A percentile compares a stretch with the other conserved stretches of the same genome.
Conservation (phyloP, 1,140 invertebrate species). For the Cryptotermes secundus region DNA sequence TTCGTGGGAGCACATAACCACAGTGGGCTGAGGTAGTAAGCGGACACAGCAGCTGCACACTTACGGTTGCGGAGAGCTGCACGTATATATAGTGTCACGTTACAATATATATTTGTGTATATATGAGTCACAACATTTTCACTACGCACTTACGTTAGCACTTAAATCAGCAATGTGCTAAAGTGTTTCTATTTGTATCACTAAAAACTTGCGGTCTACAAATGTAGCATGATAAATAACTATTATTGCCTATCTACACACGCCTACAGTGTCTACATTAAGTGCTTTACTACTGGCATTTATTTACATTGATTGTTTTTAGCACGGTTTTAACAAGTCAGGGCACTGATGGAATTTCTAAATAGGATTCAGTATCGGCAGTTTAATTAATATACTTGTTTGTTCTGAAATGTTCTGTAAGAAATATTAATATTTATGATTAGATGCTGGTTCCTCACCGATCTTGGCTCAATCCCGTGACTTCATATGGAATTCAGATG, state of each 20-base stretch:
- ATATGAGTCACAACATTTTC: background rate
- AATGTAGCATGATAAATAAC: background rate
- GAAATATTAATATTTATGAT: too few species aligned
- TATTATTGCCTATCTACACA: slow-evolving; percentile 34
- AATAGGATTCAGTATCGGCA: background rate
- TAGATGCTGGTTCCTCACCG: too few species aligned
- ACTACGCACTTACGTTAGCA: background rate
- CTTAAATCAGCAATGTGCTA: background rate
- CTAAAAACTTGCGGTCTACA: background rate
- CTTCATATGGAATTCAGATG: too few species aligned
- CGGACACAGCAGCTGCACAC: background rate
- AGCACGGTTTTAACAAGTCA: background rate
- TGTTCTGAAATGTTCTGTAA: too few species aligned
- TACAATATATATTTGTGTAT: too few species aligned
- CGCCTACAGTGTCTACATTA: slow-evolving; percentile 2
- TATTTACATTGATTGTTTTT: slow-evolving; percentile 1
- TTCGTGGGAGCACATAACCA: background rate
- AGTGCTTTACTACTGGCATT: background rate
- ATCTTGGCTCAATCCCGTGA: too few species aligned
- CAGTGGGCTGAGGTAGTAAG: background rate
- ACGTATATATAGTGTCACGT: too few species aligned
- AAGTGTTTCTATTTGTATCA: background rate
- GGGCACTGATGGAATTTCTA: background rate
- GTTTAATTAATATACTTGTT: too few species aligned
- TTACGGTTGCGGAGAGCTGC: background rate